phyloP scores from a whole-genome alignment of 2,113 vertebrate genomes.

The Tylochromis polylepis region DNA sequence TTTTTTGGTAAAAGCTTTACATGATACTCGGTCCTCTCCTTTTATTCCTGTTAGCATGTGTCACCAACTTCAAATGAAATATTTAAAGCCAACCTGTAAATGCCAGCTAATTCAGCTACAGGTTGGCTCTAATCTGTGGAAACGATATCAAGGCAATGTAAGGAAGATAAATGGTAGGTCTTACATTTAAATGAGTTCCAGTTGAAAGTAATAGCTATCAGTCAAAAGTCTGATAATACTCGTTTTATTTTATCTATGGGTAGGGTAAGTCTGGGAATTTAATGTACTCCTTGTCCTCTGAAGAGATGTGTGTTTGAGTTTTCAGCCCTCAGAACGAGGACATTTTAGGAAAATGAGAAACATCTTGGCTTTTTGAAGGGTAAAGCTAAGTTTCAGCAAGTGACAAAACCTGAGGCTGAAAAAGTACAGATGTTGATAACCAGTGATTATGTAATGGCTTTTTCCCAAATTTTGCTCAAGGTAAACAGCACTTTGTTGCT shows the following conservation, averaged over 20 bases:
- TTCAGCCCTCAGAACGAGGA: not conserved
- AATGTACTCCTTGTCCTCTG: not conserved
- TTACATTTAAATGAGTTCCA: not conserved
- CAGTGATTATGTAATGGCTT: too few species aligned
- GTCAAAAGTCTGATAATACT: not conserved
- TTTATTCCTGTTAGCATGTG: not conserved
- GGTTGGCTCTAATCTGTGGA: not conserved
- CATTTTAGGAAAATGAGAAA: too few species aligned
- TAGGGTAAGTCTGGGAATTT: rapidly evolving
- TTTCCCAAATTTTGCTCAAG: too few species aligned
- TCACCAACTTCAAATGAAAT: not conserved
- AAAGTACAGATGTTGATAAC: not conserved
- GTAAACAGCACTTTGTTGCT: not conserved
- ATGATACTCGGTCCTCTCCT: not conserved
- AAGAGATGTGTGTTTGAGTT: not conserved
- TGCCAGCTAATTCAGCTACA: not conserved
- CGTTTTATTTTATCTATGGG: not conserved
- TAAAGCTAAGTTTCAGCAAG: not conserved
- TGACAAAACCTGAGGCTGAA: not conserved
- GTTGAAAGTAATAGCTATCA: not conserved
- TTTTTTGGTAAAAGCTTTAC: not conserved
- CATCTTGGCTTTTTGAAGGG: too few species aligned
- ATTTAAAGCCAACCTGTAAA: not conserved
- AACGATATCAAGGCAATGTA: not conserved
- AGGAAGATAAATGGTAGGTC: not conserved